Evolutionary conservation across 2,888 invertebrate species (phyloP), one percentile per base, ranked within the genome.

Genomic region (Pogonocherus hispidulus): DNA sequence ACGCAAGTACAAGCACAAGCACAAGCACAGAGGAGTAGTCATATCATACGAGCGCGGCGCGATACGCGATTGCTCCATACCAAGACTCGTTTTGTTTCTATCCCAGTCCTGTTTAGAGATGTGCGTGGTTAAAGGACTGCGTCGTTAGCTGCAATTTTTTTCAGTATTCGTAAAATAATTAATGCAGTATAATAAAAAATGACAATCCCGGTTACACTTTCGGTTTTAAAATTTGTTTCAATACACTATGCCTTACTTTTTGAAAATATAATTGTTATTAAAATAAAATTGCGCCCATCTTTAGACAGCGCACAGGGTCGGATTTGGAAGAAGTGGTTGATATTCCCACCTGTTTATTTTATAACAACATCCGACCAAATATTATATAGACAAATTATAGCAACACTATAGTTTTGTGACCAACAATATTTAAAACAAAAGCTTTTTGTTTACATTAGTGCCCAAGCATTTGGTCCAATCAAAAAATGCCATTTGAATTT

Each of bases 51-150:
- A n/a, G n/a, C n/a, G n/a, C n/a, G n/a, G n/a, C n/a, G n/a, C n/a
- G n/a, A n/a, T n/a, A n/a, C n/a, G n/a, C n/a, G n/a, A n/a, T n/a
- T n/a, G n/a, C n/a, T n/a, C n/a, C 22, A 49, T 19, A 19, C 49
- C 49, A 22, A 49, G 16, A 27, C 52, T 11, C 32, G 19, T 32
- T 32, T 27, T 14, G 44, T 27, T 32, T 52, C 46, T 63, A 67
- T 68, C 81, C 81, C 80, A 79, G 76, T 82, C 81, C 81, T 76
- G 76, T 72, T 67, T 80, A 74, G 76, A 81, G 79, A 72, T 77
- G 78, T 52, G 79, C 69, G 72, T 11, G 52, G 16, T 14, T 23
- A 76, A n/a, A 66, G 66, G 66, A 23, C 16, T 22, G 44, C 59
- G 16, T 46, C 63, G 62, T 67, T 56, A 62, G 67, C 63, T 55